A percentile compares a stretch with the other conserved stretches of the same genome.
These are phyloP conservation scores for Keiferia lycopersicella DNA, from an alignment of 2,888 invertebrate genomes.

Conservation along the genomic window DNA sequence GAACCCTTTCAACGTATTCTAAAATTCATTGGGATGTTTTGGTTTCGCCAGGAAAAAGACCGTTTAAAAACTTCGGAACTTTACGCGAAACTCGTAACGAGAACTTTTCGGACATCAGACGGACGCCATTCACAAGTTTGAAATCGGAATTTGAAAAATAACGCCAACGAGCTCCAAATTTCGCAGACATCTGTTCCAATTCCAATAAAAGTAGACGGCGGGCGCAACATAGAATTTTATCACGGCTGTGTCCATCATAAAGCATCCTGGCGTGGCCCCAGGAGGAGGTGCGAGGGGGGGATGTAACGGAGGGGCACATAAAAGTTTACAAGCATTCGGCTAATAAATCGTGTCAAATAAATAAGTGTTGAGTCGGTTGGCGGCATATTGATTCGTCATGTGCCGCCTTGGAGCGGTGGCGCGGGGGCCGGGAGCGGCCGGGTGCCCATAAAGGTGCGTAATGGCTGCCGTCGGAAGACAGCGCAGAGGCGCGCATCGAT, in stretches of 20 bases:
- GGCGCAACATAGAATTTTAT: constrained; percentile 74
- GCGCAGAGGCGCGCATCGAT: constrained; percentile 87
- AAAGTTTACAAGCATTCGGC: constrained; percentile 80
- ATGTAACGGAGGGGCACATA: constrained; percentile 63
- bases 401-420: constrained; percentile 73
- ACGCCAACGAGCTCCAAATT: constrained; percentile 32
- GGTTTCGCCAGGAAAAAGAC: constrained; percentile 21
- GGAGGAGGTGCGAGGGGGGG: constrained; percentile 48
- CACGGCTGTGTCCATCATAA: constrained; percentile 74
- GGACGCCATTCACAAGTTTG: constrained; percentile 17
- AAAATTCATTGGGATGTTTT: constrained; percentile 21
- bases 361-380: constrained; percentile 81
- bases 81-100: constrained; percentile 18
- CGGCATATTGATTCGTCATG: constrained; percentile 82
- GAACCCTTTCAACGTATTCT: constrained; percentile 18
- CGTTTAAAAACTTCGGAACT: constrained; percentile 20
- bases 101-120: constrained; percentile 24
- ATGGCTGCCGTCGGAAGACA: constrained; percentile 86
- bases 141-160: constrained; percentile 27
- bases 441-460: constrained; percentile 88
- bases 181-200: constrained; percentile 67
- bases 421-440: constrained; percentile 57
- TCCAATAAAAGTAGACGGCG: constrained; percentile 68
- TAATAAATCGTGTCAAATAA: constrained; percentile 81
- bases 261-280: constrained; percentile 51